Conservation (phyloP, 1,140 invertebrate genomes). For the Zelostemma sp. region DNA sequence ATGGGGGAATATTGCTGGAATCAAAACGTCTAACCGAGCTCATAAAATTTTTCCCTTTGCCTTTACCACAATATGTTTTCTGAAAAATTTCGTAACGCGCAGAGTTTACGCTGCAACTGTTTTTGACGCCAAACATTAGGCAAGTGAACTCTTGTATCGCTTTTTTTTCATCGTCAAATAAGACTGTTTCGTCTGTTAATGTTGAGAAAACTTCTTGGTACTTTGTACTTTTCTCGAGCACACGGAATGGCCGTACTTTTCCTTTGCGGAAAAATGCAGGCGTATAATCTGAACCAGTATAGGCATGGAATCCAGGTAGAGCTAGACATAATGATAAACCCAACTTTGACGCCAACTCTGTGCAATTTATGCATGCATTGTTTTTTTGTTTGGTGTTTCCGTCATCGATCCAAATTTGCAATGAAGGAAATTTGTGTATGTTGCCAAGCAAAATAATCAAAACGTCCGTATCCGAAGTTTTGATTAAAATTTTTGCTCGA, state of each 20-base stretch:
- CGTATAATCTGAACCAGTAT: constrained; percentile 56
- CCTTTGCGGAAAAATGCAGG: constrained; percentile 57
- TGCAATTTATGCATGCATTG: background rate
- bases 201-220: constrained; percentile 55
- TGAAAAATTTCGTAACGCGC: constrained; percentile 18
- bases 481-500: background rate
- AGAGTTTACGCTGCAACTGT: constrained; percentile 13
- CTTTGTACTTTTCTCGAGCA: constrained; percentile 52
- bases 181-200: constrained; percentile 49
- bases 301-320: constrained; percentile 56
- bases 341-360: constrained; percentile 7
- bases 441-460: background rate
- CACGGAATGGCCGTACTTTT: constrained; percentile 56
- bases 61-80: constrained; percentile 13
- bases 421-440: background rate
- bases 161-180: constrained; percentile 49
- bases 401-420: background rate
- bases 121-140: constrained; percentile 21
- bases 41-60: constrained; percentile 11
- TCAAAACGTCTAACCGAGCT: constrained; percentile 24
- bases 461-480: background rate
- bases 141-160: constrained; percentile 19
- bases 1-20: constrained; percentile 19
- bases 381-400: background rate
- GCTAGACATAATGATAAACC: constrained; percentile 43